Base-by-base conservation (phyloP, 2,888 invertebrate genomes). In the Eumacrocentrus americanus region DNA sequence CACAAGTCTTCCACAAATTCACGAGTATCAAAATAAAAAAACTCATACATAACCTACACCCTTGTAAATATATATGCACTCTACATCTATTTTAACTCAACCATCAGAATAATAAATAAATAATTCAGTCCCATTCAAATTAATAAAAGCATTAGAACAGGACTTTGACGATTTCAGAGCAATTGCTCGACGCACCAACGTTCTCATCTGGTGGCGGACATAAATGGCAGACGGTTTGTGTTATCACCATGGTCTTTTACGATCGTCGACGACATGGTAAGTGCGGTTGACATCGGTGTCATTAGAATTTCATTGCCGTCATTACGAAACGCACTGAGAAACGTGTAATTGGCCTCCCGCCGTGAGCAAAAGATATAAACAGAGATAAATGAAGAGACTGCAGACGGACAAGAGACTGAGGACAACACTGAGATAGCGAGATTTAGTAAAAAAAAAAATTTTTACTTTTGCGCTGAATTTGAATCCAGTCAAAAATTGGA, bases 301-400 rank as follows among this genome's bases (percentile, higher is more conserved):
- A 74, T 77, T 76, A 75, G 73, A 70, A 73, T 73, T 75, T 76
- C 77, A 76, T 76, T 72, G 70, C 70, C 70, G 73, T 67, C 67
- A 64, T 74, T 71, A 69, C 72, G 65, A 70, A 67, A 70, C 56
- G 61, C 61, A 62, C 66, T 59, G 62, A 63, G 58, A 67, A 62
- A 69, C 65, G 66, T 70, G 67, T 77, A 77, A 77, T 77, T 77
- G 77, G 76, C 72, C 70, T 70, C 77, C 75, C 69, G 72, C 67
- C 55, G 72, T 40, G 71, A 44, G 44, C 2, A 20, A 1, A 29
- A 42, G 29, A 44, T 54, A 54, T 44, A 42, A 29, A 29, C 34
- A 52, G 54, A 54, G 54, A 54, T 53, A 25, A 53, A 40, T 38
- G 40, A 53, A 60, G 60, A 61, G 55, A 64, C 62, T 63, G 20